Evolutionary conservation across 2,113 vertebrate genomes (phyloP).

Genomic region (Mohoua ochrocephala): DNA sequence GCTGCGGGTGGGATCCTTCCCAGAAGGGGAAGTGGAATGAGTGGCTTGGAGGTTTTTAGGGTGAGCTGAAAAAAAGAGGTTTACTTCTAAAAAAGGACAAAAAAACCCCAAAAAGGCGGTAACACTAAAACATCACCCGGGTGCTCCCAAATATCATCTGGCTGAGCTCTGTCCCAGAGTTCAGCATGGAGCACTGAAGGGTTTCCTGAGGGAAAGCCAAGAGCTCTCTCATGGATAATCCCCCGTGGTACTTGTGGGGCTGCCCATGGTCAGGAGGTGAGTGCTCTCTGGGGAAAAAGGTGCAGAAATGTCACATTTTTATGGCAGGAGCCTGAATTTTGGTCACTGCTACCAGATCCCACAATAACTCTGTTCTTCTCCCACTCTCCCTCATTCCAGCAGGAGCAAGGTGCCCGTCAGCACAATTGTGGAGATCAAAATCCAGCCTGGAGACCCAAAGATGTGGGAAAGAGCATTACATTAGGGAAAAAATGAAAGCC

Average conservation of each 20-base stretch:
- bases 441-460: neutral
- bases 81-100: neutral
- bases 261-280: neutral
- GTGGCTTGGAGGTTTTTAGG: neutral
- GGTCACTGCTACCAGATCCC: neutral
- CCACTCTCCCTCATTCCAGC: neutral
- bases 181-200: neutral
- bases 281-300: neutral
- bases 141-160: neutral
- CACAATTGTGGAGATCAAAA: neutral
- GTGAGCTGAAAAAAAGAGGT: neutral
- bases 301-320: neutral
- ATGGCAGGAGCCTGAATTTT: neutral
- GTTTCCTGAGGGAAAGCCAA: neutral
- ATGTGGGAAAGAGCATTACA: neutral
- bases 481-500: neutral
- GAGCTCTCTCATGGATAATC: neutral
- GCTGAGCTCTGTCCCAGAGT: neutral
- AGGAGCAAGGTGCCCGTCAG: neutral
- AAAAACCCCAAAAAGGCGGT: accelerated
- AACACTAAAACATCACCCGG: neutral
- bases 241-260: too few species aligned
- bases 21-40: neutral
- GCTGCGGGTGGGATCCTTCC: neutral
- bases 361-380: neutral